These are phyloP conservation scores for Chrysolina oricalcia DNA, from an alignment of 2,888 invertebrate genomes.

Conservation along the genomic window DNA sequence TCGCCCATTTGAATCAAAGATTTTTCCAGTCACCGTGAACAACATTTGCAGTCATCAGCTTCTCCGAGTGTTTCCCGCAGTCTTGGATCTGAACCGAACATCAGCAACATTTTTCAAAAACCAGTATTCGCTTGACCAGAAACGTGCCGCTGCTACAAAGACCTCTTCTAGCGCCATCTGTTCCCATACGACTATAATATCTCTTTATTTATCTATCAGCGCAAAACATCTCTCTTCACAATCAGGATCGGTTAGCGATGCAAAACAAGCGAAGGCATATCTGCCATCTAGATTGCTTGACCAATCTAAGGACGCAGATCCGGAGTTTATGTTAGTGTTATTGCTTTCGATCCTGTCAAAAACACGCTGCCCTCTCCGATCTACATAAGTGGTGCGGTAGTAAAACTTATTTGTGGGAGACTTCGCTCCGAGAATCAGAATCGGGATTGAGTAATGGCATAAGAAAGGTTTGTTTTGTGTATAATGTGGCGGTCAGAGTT, in stretches of 20 bases:
- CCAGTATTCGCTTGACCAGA: slow-evolving; percentile 53
- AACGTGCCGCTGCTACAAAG: slow-evolving; percentile 61
- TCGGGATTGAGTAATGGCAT: slow-evolving; percentile 63
- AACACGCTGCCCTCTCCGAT: slow-evolving; percentile 66
- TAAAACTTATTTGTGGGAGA: slow-evolving; percentile 66
- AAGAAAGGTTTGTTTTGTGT: slow-evolving; percentile 60
- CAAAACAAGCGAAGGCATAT: slow-evolving; percentile 60
- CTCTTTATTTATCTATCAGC: slow-evolving; percentile 70
- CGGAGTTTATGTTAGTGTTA: slow-evolving; percentile 71
- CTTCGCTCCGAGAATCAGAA: slow-evolving; percentile 49
- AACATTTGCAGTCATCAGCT: not conserved
- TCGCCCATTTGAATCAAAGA: no score
- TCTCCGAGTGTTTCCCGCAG: not conserved
- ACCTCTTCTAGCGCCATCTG: slow-evolving; percentile 58
- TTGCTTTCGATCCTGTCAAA: slow-evolving; percentile 69
- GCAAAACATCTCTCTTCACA: slow-evolving; percentile 61
- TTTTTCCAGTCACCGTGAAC: no score
- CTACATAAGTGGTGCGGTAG: slow-evolving; percentile 59
- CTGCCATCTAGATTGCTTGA: slow-evolving; percentile 69
- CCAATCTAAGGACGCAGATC: slow-evolving; percentile 67
- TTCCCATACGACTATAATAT: slow-evolving; percentile 62
- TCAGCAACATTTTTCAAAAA: slow-evolving; percentile 47
- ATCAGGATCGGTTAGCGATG: slow-evolving; percentile 64
- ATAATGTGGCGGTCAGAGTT: slow-evolving; percentile 60
- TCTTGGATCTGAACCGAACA: not conserved